Conservation (phyloP, 2,113 vertebrate species). For the Mixornis gularis region DNA sequence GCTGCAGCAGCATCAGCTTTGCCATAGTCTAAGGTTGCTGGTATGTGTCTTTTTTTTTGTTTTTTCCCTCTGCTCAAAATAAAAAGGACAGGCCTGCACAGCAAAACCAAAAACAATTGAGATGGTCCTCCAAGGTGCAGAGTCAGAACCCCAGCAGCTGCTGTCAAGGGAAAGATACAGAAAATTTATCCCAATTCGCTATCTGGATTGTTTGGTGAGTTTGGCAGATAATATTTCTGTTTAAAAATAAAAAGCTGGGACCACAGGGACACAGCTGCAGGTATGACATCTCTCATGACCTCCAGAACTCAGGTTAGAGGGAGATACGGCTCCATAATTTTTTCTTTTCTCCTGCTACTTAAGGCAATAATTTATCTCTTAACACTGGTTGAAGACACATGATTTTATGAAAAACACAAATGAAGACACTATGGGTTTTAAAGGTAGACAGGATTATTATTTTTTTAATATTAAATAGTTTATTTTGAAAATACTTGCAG, state of each 20-base stretch:
- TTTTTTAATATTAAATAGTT: background rate
- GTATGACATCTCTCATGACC: background rate
- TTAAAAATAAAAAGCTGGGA: background rate
- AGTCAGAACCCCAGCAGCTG: background rate
- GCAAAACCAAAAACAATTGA: background rate
- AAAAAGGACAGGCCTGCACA: background rate
- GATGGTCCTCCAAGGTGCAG: background rate
- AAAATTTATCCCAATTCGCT: background rate
- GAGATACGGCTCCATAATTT: background rate
- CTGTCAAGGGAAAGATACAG: background rate
- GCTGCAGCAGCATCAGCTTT: background rate
- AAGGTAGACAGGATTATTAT: background rate
- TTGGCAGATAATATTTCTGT: background rate
- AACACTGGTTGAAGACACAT: background rate
- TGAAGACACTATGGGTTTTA: constrained; percentile 21
- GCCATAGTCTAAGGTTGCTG: background rate
- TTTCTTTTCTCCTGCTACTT: constrained; percentile 3
- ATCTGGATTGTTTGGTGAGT: background rate
- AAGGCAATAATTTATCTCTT: background rate
- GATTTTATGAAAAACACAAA: constrained; percentile 55
- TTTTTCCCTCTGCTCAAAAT: background rate
- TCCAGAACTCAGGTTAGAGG: background rate
- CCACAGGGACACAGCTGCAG: background rate
- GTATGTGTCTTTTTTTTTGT: background rate
- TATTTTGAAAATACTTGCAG: background rate